Evolutionary conservation across 2,113 vertebrate genomes (phyloP).

Genomic region (Phalacrocorax brasilianus): DNA sequence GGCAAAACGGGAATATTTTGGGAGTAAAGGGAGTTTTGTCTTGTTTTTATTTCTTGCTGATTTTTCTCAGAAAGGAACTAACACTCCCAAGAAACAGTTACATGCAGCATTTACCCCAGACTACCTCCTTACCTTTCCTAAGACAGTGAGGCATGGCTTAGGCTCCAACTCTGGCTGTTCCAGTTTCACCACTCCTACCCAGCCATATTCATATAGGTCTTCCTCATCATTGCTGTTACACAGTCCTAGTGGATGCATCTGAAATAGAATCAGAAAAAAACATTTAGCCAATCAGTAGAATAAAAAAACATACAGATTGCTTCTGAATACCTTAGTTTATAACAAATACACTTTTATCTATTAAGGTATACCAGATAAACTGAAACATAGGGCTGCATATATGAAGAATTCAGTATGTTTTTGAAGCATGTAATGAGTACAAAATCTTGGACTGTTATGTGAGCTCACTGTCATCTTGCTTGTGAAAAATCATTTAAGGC

Average conservation of each 20-base stretch:
- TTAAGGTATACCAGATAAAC: background rate
- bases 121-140: conserved; percentile 87
- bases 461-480: background rate
- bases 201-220: conserved; percentile 95
- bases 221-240: conserved; percentile 98
- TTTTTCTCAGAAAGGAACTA: background rate
- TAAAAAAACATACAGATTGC: background rate
- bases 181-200: conserved; percentile 99
- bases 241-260: conserved; percentile 98
- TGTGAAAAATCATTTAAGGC: background rate
- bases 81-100: background rate
- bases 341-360: background rate
- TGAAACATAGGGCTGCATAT: background rate
- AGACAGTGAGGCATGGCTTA: conserved; percentile 93
- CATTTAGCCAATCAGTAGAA: background rate
- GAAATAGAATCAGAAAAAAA: conserved; percentile 38
- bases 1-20: background rate
- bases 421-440: background rate
- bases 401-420: background rate
- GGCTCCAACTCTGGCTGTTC: conserved; percentile 96
- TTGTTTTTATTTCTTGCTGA: background rate
- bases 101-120: background rate
- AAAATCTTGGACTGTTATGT: background rate
- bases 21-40: background rate
- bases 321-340: background rate